phyloP scores from a whole-genome alignment of 1,140 invertebrate genomes.

The Drosophila kurseongensis region DNA sequence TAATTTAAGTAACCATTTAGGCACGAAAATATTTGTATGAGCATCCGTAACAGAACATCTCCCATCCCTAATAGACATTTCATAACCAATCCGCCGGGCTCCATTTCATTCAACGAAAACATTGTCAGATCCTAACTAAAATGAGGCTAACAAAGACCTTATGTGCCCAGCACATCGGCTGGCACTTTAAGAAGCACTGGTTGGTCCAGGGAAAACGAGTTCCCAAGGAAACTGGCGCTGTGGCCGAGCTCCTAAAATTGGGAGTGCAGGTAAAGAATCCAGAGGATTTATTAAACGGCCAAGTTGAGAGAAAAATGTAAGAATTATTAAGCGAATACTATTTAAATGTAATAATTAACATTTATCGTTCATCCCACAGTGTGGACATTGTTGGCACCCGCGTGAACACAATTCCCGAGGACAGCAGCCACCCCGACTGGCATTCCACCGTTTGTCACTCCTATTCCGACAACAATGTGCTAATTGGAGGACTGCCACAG shows the following conservation, averaged over 20 bases:
- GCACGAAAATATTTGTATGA: too few relatives aligned
- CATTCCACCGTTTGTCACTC: conserved; percentile 87
- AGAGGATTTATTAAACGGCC: conserved; percentile 45
- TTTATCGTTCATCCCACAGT: conserved; percentile 66
- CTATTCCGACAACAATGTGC: conserved; percentile 87
- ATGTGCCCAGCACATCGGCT: conserved; percentile 88
- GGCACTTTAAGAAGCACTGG: conserved; percentile 89
- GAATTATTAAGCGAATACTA: conserved; percentile 44
- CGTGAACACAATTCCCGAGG: conserved; percentile 76
- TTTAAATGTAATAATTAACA: not conserved
- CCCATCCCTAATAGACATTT: conserved; percentile 20
- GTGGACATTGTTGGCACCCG: conserved; percentile 84
- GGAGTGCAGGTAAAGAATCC: conserved; percentile 52
- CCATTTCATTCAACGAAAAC: conserved; percentile 20
- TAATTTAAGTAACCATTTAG: not conserved
- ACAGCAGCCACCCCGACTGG: conserved; percentile 88
- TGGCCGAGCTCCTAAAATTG: conserved; percentile 84
- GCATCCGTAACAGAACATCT: not conserved
- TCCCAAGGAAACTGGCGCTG: conserved; percentile 85
- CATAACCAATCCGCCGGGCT: conserved; percentile 24
- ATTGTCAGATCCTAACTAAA: conserved; percentile 56
- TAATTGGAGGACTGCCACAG: conserved; percentile 90
- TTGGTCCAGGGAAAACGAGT: conserved; percentile 86
- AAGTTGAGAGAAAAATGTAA: conserved; percentile 23
- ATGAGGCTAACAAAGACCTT: conserved; percentile 89